These are phyloP conservation scores for Zoroaster sp. DNA, from an alignment of 53 echinoderm and acorn worm species.

Conservation along the genomic window DNA sequence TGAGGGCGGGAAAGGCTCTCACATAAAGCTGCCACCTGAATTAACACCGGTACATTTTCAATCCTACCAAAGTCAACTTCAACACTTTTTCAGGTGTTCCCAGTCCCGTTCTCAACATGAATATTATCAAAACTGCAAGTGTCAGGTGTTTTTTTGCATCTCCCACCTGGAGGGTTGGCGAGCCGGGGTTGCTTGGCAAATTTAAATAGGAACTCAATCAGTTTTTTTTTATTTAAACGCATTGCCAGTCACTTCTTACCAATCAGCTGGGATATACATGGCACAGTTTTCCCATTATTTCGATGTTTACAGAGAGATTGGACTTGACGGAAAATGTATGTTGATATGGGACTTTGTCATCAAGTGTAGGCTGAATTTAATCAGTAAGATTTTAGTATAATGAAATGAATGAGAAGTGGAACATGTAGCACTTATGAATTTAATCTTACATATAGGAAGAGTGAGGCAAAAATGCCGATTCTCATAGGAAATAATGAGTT, in stretches of 20 bases:
- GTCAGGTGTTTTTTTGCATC: background rate
- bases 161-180: background rate
- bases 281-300: background rate
- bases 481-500: too few relatives aligned
- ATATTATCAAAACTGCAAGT: background rate
- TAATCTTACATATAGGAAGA: too few relatives aligned
- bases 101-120: background rate
- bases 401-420: background rate
- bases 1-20: too few relatives aligned
- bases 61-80: background rate
- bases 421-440: too few relatives aligned
- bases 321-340: background rate
- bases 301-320: background rate
- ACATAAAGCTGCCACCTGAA: too few relatives aligned
- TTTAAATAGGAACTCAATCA: conserved; percentile 10
- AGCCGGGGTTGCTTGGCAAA: background rate
- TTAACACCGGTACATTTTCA: too few relatives aligned
- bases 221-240: background rate
- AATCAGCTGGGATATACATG: background rate
- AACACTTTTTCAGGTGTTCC: background rate
- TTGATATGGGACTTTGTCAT: background rate
- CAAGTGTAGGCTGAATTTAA: background rate
- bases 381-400: background rate
- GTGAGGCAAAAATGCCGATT: too few relatives aligned
- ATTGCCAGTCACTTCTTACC: background rate